phyloP scores from a whole-genome alignment of 2,113 vertebrate species.

The Tichodroma muraria region DNA sequence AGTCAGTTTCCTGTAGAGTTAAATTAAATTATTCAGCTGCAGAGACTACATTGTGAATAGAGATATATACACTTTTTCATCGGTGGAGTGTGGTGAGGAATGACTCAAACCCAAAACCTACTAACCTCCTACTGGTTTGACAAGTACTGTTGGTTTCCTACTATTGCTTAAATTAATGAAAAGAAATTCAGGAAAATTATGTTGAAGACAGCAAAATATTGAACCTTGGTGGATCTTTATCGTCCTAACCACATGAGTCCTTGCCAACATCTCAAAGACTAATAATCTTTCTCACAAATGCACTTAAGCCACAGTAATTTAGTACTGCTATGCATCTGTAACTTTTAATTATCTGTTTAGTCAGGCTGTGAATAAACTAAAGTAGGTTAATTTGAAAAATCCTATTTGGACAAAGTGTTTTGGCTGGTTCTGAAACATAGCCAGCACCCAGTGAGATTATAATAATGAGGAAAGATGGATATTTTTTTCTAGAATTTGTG shows the following conservation, averaged over 20 bases:
- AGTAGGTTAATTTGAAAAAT: constrained; percentile 66
- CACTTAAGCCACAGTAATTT: constrained; percentile 50
- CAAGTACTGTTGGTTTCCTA: background rate
- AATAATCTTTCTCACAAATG: constrained; percentile 32
- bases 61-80: background rate
- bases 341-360: constrained; percentile 72
- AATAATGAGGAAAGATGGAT: background rate
- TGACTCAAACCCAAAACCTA: background rate
- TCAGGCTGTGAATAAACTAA: constrained; percentile 64
- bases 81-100: background rate
- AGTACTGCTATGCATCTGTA: constrained; percentile 40
- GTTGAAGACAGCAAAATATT: constrained; percentile 23
- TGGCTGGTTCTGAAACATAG: constrained; percentile 42
- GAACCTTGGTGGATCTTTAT: background rate
- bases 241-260: background rate
- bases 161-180: constrained; percentile 36
- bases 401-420: constrained; percentile 51
- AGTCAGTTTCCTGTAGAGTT: constrained; percentile 37
- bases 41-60: background rate
- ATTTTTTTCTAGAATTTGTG: background rate
- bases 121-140: background rate
- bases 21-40: constrained; percentile 37
- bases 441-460: constrained; percentile 22
- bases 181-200: background rate
- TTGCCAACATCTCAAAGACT: background rate